Percentiles rank a stretch among this genome's conserved stretches.
Conservation (phyloP, 2,113 vertebrate species). For the Halcyon malimbica region DNA sequence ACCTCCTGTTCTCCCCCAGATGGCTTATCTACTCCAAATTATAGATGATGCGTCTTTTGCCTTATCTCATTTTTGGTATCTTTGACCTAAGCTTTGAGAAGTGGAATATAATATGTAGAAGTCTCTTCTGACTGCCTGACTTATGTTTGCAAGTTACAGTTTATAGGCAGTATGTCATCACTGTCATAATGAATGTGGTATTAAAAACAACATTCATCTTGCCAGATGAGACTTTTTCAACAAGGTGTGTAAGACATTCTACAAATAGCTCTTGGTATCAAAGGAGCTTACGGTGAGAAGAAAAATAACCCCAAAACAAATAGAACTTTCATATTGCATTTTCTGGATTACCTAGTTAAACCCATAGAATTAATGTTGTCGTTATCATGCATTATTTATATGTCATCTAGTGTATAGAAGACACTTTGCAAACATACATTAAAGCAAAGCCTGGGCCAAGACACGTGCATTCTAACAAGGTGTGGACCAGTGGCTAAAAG, state of each 20-base stretch:
- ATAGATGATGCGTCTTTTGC: neutral
- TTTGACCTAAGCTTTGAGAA: neutral
- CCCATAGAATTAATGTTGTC: neutral
- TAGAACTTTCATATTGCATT: neutral
- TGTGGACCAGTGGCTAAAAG: neutral
- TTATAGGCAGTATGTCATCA: neutral
- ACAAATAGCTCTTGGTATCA: neutral
- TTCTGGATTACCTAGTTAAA: neutral
- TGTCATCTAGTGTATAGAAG: neutral
- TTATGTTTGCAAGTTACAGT: neutral
- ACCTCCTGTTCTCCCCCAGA: neutral
- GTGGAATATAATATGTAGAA: neutral
- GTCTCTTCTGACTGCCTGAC: neutral
- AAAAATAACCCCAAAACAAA: neutral
- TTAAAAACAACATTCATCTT: neutral
- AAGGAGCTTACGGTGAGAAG: neutral
- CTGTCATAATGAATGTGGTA: neutral
- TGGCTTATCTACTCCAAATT: neutral
- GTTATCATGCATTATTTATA: neutral
- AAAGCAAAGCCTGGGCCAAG: neutral
- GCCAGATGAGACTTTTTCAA: neutral
- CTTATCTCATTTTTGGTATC: neutral
- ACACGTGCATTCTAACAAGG: neutral
- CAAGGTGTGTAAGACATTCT: neutral
- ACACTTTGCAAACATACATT: neutral